Base-by-base conservation (phyloP, 2,888 invertebrate species). In the Tryphoninae sp. region DNA sequence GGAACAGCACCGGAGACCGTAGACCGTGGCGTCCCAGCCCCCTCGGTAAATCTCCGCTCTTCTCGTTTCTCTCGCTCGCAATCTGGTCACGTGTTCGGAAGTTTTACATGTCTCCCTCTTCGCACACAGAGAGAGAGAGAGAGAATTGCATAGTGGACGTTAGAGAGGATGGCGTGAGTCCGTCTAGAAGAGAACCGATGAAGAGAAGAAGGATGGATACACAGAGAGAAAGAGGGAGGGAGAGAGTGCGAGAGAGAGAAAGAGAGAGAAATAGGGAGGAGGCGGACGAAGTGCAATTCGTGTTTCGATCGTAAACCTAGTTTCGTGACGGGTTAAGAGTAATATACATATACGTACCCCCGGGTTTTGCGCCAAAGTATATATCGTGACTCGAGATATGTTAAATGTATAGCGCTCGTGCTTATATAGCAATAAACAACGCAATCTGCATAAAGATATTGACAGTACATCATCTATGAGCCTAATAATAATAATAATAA, bases 101-200 rank as follows among this genome's bases (percentile, higher is more conserved):
- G 85, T 87, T 85, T 85, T 81, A 84, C 74, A 85, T 86, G 84
- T 80, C 83, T 64, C 71, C 55, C 7, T 72, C 33, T 33, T 33
- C 33, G 78, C 65, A 59, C 19, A 67, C 16, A 49, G 26, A 26
- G 51, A 51, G 51, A n/a, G 51, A n/a, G 6, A 58, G 59, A 9
- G 58, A 0, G 8, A 11, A 2, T 16, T 13, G 26, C 53, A 16
- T 2, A 53, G 8, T 33, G 33, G 33, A 49, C 49, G 49, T 49
- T 49, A n/a, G 49, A 49, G 49, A 13, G 74, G 74, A 65, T 58
- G 55, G 55, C 45, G 49, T 64, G 61, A 65, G 61, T 49, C 13
- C 61, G 51, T 61, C 64, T 65, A 3, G n/a, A 16, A 8, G 22
- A 16, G 33, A 55, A 23, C 33, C 65, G 42, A 11, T 13, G 13